Evolutionary conservation across 2,888 invertebrate species (phyloP).

Genomic region (Drosophila vallismaia): DNA sequence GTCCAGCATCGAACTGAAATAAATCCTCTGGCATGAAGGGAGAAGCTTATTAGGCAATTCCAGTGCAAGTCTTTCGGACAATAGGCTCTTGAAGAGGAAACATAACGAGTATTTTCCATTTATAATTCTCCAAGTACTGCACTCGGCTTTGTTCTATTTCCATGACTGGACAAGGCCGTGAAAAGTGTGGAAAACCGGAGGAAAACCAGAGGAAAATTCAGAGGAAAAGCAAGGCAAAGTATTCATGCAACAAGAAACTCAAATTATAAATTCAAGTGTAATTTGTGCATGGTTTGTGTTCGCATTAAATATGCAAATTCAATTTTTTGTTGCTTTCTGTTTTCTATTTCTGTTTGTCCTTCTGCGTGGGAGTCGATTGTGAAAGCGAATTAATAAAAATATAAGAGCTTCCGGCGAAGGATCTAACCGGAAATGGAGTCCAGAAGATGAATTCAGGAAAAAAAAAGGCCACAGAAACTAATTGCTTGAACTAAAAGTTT

Average conservation of each 20-base stretch:
- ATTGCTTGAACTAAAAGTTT: slow-evolving; percentile 6
- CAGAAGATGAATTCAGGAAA: slow-evolving; percentile 2
- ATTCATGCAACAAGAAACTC: slow-evolving; percentile 45
- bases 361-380: slow-evolving; percentile 38
- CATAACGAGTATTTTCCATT: slow-evolving; percentile 22
- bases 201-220: too few species aligned
- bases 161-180: slow-evolving; percentile 17
- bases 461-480: slow-evolving; percentile 11
- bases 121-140: slow-evolving; percentile 32
- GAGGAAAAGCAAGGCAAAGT: slow-evolving; percentile 21
- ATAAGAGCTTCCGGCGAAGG: slow-evolving; percentile 19
- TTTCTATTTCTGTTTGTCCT: slow-evolving; percentile 22
- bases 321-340: slow-evolving; percentile 17
- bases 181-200: too few species aligned
- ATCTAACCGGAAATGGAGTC: slow-evolving; percentile 46
- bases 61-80: background rate
- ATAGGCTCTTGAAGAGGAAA: slow-evolving; percentile 14
- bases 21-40: background rate
- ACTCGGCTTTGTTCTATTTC: slow-evolving; percentile 20
- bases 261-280: slow-evolving; percentile 64
- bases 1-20: background rate
- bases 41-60: slow-evolving; percentile 6
- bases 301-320: slow-evolving; percentile 76
- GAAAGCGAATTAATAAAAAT: slow-evolving; percentile 59
- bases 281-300: slow-evolving; percentile 49